Evolutionary conservation across 1,140 invertebrate genomes (phyloP).

Genomic region (Patella vulgata): DNA sequence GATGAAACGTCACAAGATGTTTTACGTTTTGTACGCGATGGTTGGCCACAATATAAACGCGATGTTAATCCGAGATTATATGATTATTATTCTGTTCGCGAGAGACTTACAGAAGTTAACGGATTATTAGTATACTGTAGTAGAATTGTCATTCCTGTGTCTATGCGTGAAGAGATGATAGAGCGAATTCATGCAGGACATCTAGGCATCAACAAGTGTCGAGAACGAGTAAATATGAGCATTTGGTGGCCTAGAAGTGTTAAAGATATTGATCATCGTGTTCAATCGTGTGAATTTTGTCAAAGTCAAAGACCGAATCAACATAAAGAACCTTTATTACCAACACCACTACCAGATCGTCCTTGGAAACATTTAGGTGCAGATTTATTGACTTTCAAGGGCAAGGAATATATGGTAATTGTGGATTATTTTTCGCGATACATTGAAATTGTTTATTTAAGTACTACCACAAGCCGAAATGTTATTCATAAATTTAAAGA

Average conservation of each 20-base stretch:
- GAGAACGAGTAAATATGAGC: not conserved
- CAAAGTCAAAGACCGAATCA: not conserved
- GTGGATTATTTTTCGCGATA: slow-evolving; percentile 18
- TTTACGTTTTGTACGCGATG: slow-evolving; percentile 2
- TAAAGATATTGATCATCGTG: not conserved
- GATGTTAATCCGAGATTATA: too few species aligned
- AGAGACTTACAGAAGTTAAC: too few species aligned
- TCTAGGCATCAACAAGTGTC: not conserved
- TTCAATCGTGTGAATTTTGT: not conserved
- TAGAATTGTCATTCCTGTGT: slow-evolving; percentile 1
- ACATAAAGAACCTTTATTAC: slow-evolving; percentile 4
- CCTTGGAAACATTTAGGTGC: slow-evolving; percentile 11
- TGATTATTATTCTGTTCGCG: too few species aligned
- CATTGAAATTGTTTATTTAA: slow-evolving; percentile 4
- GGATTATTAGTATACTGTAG: not conserved
- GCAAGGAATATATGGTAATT: slow-evolving; percentile 9
- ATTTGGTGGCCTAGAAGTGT: slow-evolving; percentile 9
- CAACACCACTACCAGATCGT: slow-evolving; percentile 14
- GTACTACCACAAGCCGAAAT: not conserved
- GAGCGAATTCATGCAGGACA: slow-evolving; percentile 2
- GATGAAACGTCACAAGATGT: not conserved
- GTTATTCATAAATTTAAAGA: slow-evolving; percentile 12
- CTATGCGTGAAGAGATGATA: not conserved
- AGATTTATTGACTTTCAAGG: slow-evolving; percentile 10
- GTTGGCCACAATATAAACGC: slow-evolving; percentile 10